These are phyloP conservation scores for Cyprinodon brontotheroides DNA, from an alignment of 2,113 vertebrate genomes.

Conservation along the genomic window DNA sequence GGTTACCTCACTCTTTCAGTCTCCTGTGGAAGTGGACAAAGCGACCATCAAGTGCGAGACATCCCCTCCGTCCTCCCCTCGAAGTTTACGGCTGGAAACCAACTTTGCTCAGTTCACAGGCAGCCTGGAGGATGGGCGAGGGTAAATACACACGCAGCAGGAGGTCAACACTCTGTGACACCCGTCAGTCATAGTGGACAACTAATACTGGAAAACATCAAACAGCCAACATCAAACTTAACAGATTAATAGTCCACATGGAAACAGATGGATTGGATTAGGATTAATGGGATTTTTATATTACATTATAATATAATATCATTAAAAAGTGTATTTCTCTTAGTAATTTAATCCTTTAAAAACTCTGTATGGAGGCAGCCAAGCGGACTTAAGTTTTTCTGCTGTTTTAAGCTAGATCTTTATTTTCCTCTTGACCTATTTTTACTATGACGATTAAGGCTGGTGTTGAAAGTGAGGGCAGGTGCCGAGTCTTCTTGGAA, in stretches of 20 bases:
- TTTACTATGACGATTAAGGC: not conserved
- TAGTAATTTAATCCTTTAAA: not conserved
- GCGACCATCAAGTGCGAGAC: constrained; percentile 98
- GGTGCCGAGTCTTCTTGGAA: not conserved
- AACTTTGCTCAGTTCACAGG: constrained; percentile 87
- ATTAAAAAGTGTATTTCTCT: not conserved
- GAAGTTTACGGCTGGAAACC: constrained; percentile 89
- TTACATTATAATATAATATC: not conserved
- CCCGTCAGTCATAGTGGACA: not conserved
- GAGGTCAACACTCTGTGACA: not conserved
- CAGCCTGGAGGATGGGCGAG: constrained; percentile 92
- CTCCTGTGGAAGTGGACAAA: constrained; percentile 95
- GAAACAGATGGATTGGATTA: too few species aligned
- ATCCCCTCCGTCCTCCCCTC: constrained; percentile 93
- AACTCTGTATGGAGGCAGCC: not conserved
- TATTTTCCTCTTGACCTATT: not conserved
- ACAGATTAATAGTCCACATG: not conserved
- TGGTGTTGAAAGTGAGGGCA: not conserved
- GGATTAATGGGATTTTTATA: not conserved
- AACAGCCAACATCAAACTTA: not conserved
- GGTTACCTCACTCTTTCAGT: constrained; percentile 73
- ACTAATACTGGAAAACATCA: not conserved
- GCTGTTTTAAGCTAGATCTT: not conserved
- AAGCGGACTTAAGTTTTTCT: not conserved
- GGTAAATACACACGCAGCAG: constrained; percentile 74